Conservation (phyloP, 2,888 invertebrate species). For the Drosophila paranaensis region DNA sequence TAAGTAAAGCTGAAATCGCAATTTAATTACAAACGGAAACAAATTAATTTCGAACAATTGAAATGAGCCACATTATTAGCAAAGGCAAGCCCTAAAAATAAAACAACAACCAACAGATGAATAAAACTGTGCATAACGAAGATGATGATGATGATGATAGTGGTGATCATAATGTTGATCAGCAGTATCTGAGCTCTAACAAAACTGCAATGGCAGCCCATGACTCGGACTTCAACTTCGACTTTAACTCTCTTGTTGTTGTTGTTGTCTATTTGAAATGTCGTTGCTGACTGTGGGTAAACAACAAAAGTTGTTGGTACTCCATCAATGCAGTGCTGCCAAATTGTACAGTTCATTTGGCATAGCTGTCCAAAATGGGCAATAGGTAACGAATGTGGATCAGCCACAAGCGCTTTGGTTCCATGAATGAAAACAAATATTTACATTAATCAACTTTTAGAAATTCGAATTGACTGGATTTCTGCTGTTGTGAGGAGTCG, state of each 20-base stretch:
- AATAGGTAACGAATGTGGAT: slow-evolving; percentile 21
- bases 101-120: slow-evolving; percentile 2
- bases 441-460: slow-evolving; percentile 1
- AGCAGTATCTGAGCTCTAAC: slow-evolving; percentile 10
- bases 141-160: slow-evolving; percentile 11
- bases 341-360: slow-evolving; percentile 20
- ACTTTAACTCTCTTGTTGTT: slow-evolving; percentile 32
- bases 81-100: slow-evolving; percentile 27
- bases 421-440: slow-evolving; percentile 5
- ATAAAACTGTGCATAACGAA: slow-evolving; percentile 11
- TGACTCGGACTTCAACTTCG: slow-evolving; percentile 30
- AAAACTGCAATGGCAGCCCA: slow-evolving; percentile 33
- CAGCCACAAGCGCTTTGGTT: neutral
- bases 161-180: slow-evolving; percentile 12
- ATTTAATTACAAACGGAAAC: slow-evolving; percentile 77
- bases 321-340: slow-evolving; percentile 35
- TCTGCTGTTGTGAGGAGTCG: neutral
- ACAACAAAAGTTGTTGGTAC: slow-evolving; percentile 20
- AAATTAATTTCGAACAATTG: slow-evolving; percentile 71
- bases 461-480: too few relatives aligned
- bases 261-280: slow-evolving; percentile 36
- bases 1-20: slow-evolving; percentile 32
- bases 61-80: slow-evolving; percentile 69
- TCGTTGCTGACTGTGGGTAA: slow-evolving; percentile 43
- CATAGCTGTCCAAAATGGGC: slow-evolving; percentile 4